These are phyloP conservation scores for Chelon labrosus DNA, from an alignment of 2,797 vertebrate genomes.

Conservation along the genomic window DNA sequence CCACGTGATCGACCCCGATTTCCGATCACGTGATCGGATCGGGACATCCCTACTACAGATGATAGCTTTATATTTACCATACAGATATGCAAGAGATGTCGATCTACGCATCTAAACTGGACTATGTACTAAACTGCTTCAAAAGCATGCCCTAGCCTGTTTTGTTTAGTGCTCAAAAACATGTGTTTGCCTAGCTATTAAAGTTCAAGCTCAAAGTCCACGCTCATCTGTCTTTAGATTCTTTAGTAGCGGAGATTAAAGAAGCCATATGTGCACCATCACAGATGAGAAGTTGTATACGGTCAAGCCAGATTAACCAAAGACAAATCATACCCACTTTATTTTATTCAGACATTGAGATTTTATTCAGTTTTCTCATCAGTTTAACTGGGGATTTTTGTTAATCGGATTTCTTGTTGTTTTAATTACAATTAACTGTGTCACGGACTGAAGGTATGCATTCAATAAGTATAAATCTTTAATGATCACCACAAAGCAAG, in stretches of 20 bases:
- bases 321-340: no score
- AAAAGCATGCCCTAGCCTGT: no score
- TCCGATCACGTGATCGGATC: no score
- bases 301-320: not conserved
- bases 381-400: not conserved
- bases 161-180: no score
- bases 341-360: not conserved
- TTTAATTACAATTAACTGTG: not conserved
- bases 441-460: not conserved
- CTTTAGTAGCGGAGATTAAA: not conserved
- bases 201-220: no score
- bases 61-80: not conserved
- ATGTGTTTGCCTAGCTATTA: no score
- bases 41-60: no score
- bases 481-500: not conserved
- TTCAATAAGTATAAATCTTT: conserved; percentile 9
- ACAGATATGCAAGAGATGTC: not conserved
- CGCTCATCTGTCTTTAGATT: not conserved
- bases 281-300: conserved; percentile 9
- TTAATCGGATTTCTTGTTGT: not conserved
- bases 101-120: not conserved
- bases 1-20: no score
- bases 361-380: not conserved
- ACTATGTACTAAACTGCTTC: not conserved
- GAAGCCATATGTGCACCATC: not conserved